Conservation (phyloP, 2,797 vertebrate species). For the Smutsia gigantea region DNA sequence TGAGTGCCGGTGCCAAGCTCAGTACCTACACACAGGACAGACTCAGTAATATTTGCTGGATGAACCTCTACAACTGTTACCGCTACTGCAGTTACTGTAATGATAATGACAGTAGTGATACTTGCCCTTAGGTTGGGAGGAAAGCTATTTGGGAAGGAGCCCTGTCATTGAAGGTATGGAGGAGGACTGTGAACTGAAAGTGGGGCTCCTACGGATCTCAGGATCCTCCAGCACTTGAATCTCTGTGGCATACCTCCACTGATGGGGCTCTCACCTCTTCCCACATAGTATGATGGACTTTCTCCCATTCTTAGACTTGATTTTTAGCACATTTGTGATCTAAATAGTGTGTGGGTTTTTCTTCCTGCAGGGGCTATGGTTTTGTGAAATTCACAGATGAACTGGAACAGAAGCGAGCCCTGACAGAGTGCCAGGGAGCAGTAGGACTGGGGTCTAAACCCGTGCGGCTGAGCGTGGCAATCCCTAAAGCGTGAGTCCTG, state of each 20-base stretch:
- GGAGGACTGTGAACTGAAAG: background rate
- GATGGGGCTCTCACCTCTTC: background rate
- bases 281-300: too few relatives aligned
- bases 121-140: background rate
- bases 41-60: background rate
- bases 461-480: conserved; percentile 93
- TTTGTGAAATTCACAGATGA: conserved; percentile 96
- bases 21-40: background rate
- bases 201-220: background rate
- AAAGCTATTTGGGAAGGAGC: background rate
- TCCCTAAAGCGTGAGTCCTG: conserved; percentile 93
- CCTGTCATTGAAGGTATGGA: background rate
- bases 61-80: background rate
- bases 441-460: conserved; percentile 93
- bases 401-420: conserved; percentile 92
- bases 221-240: background rate
- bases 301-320: background rate
- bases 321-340: background rate
- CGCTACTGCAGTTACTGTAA: background rate
- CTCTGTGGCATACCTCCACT: background rate
- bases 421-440: conserved; percentile 93
- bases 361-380: conserved; percentile 91
- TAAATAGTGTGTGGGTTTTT: background rate
- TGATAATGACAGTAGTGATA: background rate
- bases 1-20: background rate